These are phyloP conservation scores for Cinclus cinclus DNA, from an alignment of 2,113 vertebrate genomes.

Conservation along the genomic window DNA sequence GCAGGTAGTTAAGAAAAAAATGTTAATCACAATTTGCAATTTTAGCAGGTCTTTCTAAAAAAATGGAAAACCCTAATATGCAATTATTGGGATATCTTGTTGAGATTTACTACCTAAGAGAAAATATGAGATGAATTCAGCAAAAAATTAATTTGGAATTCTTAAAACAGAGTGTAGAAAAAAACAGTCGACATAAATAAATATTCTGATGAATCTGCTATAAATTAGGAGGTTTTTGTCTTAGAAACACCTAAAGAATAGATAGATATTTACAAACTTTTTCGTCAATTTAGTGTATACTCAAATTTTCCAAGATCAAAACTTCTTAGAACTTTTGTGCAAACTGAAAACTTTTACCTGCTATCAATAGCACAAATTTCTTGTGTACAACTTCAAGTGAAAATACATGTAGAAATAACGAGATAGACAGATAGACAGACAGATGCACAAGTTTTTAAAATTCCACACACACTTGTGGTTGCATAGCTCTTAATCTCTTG, in stretches of 20 bases:
- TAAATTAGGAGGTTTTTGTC: neutral
- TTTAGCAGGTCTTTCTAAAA: neutral
- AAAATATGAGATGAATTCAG: neutral
- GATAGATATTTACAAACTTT: neutral
- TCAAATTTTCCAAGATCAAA: neutral
- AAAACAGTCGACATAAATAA: neutral
- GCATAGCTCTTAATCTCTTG: neutral
- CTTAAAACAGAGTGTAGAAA: neutral
- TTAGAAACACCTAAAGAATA: neutral
- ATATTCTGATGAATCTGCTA: neutral
- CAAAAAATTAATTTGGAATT: neutral
- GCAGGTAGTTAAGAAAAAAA: neutral
- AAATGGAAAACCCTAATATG: neutral
- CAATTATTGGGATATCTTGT: neutral
- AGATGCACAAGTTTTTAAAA: neutral
- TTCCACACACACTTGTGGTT: neutral
- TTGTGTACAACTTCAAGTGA: neutral
- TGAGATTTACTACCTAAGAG: neutral
- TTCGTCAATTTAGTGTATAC: neutral
- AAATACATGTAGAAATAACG: neutral
- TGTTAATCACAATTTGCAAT: neutral
- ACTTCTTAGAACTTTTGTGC: neutral
- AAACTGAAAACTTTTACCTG: neutral
- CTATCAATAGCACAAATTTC: neutral
- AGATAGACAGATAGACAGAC: rapidly evolving